phyloP scores from a whole-genome alignment of 2,113 vertebrate species.

The Melospiza georgiana region DNA sequence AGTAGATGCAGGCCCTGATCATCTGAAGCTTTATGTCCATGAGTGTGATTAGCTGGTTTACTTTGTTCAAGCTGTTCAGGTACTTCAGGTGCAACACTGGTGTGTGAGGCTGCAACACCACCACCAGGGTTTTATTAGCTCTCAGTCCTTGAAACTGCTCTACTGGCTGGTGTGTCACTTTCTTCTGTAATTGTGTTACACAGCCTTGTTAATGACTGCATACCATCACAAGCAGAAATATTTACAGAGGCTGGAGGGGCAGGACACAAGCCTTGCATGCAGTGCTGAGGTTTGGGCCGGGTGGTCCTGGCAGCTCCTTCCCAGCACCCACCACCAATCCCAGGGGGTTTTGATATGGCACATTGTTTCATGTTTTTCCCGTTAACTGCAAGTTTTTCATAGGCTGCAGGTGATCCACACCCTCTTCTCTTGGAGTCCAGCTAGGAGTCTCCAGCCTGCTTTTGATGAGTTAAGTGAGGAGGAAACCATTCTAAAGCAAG shows the following conservation, averaged over 20 bases:
- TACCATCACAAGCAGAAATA: background rate
- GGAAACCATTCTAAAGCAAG: background rate
- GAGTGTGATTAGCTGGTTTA: background rate
- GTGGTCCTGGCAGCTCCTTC: background rate
- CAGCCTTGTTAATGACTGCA: background rate
- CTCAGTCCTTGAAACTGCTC: background rate
- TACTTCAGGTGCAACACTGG: background rate
- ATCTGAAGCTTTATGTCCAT: background rate
- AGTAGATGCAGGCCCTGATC: background rate
- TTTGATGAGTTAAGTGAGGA: background rate
- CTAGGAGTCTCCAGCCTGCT: background rate
- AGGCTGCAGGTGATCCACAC: background rate
- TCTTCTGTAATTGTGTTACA: background rate
- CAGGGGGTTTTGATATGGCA: rapidly evolving
- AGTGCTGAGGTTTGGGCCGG: background rate
- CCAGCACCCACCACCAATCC: background rate
- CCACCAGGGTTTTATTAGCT: background rate
- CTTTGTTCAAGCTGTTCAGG: background rate
- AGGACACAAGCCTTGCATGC: rapidly evolving
- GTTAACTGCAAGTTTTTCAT: background rate
- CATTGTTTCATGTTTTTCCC: background rate
- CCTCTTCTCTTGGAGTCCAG: background rate
- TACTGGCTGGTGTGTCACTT: background rate
- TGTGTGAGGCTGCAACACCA: background rate
- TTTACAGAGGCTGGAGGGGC: background rate